Evolutionary conservation across 2,888 invertebrate species (phyloP).

Genomic region (Andrena minutula): DNA sequence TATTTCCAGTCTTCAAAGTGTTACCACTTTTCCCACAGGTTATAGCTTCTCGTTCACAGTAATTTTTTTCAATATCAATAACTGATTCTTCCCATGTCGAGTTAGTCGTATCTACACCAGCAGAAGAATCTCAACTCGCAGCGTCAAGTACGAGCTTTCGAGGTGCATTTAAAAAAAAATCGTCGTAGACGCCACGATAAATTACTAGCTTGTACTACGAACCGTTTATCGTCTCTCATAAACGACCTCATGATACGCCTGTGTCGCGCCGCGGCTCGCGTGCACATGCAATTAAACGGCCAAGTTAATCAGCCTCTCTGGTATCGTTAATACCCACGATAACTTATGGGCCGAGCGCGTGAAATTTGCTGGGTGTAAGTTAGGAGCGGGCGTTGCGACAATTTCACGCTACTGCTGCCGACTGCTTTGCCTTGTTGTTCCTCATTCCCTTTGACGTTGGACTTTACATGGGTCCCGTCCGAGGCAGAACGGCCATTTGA

Average conservation of each 20-base stretch:
- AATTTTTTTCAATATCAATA: too few relatives aligned
- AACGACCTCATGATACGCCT: slow-evolving; percentile 20
- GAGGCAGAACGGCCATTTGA: not conserved
- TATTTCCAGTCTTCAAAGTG: too few relatives aligned
- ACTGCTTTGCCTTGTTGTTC: slow-evolving; percentile 3
- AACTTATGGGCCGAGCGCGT: slow-evolving; percentile 35
- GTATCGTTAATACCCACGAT: slow-evolving; percentile 33
- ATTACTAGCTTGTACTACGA: slow-evolving; percentile 14
- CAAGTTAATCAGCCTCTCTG: slow-evolving; percentile 37
- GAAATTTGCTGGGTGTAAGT: slow-evolving; percentile 45
- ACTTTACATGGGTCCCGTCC: not conserved
- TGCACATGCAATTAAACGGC: slow-evolving; percentile 37
- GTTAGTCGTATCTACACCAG: too few relatives aligned
- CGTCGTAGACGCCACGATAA: not conserved
- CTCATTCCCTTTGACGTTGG: not conserved
- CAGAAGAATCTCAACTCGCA: too few relatives aligned
- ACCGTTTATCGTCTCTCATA: slow-evolving; percentile 20
- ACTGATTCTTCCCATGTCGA: too few relatives aligned
- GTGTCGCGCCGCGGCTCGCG: slow-evolving; percentile 7
- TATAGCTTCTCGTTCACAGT: too few relatives aligned
- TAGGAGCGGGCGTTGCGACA: slow-evolving; percentile 22
- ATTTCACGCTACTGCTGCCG: slow-evolving; percentile 13
- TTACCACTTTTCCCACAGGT: too few relatives aligned
- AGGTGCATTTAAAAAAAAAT: not conserved
- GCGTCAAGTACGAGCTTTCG: not conserved